Percentiles rank a stretch among this genome's conserved stretches.
Conservation (phyloP, 2,888 invertebrate species). For the Pomacea canaliculata region DNA sequence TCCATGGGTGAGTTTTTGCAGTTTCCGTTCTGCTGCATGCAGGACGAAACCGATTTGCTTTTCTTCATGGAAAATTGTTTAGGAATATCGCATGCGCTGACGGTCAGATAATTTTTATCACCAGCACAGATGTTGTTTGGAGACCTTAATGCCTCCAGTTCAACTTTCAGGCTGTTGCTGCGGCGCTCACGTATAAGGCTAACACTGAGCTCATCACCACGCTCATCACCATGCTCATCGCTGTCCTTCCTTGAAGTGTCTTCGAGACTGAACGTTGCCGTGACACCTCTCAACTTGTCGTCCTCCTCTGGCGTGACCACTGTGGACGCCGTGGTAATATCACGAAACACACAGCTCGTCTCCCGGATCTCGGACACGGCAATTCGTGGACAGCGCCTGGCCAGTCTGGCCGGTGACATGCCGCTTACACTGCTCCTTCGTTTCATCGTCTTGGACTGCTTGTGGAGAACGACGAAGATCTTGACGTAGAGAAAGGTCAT, state of each 20-base stretch:
- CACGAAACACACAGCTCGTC: conserved; percentile 12
- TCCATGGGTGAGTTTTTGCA: not conserved
- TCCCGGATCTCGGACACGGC: conserved; percentile 14
- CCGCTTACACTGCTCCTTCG: conserved; percentile 11
- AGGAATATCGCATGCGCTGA: conserved; percentile 23
- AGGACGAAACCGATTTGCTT: conserved; percentile 14
- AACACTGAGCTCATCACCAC: not conserved
- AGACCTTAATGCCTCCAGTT: conserved; percentile 13
- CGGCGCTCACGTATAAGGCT: conserved; percentile 16
- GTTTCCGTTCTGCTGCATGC: conserved; percentile 4
- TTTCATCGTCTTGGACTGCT: conserved; percentile 47
- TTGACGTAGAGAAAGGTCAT: conserved; percentile 68
- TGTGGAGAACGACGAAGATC: conserved; percentile 65
- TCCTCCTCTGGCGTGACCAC: conserved; percentile 6
- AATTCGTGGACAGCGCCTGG: conserved; percentile 16
- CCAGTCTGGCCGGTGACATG: not conserved
- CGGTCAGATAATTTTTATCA: conserved; percentile 9
- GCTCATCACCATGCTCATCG: not conserved
- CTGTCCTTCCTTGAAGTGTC: conserved; percentile 13
- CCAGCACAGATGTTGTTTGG: not conserved
- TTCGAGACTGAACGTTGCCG: not conserved
- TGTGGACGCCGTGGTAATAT: conserved; percentile 26
- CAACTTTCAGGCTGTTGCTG: conserved; percentile 25
- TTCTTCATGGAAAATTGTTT: conserved; percentile 18
- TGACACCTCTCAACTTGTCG: not conserved